Conservation (phyloP, 2,888 invertebrate genomes). For the Cyaniris semiargus region DNA sequence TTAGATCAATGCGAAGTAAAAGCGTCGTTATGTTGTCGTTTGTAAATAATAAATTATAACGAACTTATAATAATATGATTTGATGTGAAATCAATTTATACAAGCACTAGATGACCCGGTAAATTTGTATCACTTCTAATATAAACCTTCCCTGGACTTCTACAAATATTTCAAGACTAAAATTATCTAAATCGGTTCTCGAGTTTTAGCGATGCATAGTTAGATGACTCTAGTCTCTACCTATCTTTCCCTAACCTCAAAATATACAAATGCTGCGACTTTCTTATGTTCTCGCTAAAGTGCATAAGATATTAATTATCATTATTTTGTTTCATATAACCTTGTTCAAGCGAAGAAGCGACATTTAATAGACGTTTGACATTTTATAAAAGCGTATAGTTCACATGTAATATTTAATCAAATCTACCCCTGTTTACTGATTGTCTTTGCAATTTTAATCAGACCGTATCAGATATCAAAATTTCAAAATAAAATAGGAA, state of each 20-base stretch:
- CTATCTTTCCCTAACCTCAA: no score
- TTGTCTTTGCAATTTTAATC: not conserved
- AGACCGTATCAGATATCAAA: not conserved
- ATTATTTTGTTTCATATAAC: not conserved
- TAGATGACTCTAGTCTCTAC: not conserved
- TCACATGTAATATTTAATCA: constrained; percentile 9
- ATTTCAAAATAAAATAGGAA: not conserved
- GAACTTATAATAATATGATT: not conserved
- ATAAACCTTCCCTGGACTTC: no score
- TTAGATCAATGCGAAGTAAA: constrained; percentile 2
- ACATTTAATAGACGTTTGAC: not conserved
- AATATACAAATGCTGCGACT: no score
- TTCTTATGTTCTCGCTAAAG: no score
- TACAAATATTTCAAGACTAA: no score
- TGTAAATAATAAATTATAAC: not conserved
- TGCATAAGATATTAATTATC: not conserved
- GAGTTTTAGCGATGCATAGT: not conserved
- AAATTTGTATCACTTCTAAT: no score
- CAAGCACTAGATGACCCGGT: not conserved
- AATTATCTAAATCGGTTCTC: no score
- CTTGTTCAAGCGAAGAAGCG: not conserved
- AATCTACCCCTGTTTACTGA: not conserved
- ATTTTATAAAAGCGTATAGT: not conserved
- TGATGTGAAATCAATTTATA: not conserved
- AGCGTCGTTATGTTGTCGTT: not conserved